Base-by-base conservation (phyloP, 2,888 invertebrate genomes). In the Dicroscelio sp. region DNA sequence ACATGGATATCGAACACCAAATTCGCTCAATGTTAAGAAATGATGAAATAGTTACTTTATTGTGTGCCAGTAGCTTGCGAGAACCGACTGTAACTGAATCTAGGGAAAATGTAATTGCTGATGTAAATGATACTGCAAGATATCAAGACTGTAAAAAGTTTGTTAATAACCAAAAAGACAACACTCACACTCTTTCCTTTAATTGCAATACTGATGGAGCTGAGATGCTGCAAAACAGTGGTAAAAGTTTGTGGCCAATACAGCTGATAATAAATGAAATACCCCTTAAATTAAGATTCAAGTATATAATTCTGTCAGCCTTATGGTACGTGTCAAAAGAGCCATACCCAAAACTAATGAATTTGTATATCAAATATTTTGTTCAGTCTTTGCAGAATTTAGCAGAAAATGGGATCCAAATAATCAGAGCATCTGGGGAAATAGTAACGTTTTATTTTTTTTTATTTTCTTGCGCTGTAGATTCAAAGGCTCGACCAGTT, bases 301-400 rank as follows among this genome's bases (percentile, higher is more conserved):
- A 25, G 8, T 20, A 12, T 5, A n/a, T 84, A 3, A 23, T 84
- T 27, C n/a, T 84, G 5, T 73, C 84, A 8, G 84, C 48, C 17
- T 75, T 84, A 30, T 84, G 84, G 84, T 84, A 75, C 33, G 69
- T 78, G 27, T 33, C 35, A n/a, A 65, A 35, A 20, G 76, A 78
- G 35, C 76, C 78, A 25, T 20, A 67, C 27, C 78, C 86, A 23
- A 14, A 17, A 31, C 27, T 78, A 23, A 86, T 76, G 76, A 69
- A 86, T 69, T 86, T 86, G 31, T 86, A 78, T 67, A 35, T 86
- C 17, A 75, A 76, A 6, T 55, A 52, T 27, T 69, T 86, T 0
- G 55, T 69, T 20, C 17, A 86, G 55, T n/a, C 25, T 67, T 52
- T 86, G 27, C n/a, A 69, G 38, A 71, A 25, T 69, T 67, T 86